These are phyloP conservation scores for Bemisia tabaci DNA, from an alignment of 1,140 invertebrate genomes.

Conservation along the genomic window DNA sequence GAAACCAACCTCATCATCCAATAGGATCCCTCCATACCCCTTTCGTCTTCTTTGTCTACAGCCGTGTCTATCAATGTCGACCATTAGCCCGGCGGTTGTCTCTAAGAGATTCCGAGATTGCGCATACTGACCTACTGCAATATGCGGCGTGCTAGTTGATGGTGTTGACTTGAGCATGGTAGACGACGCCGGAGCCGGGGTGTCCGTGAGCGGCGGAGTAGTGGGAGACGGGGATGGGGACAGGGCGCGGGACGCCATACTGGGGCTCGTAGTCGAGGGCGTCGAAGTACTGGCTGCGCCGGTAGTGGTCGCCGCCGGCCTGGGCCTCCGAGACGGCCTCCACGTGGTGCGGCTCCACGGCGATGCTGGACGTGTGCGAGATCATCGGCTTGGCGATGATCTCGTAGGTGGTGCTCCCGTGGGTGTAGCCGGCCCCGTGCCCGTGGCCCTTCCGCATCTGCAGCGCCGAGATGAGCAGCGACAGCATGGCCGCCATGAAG, in stretches of 20 bases:
- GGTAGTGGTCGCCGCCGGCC: neutral
- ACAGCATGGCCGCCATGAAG: constrained; percentile 63
- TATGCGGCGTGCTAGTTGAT: too few species aligned
- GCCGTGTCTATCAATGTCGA: too few species aligned
- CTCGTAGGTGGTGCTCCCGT: constrained; percentile 63
- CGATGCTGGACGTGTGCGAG: constrained; percentile 51
- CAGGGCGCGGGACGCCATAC: neutral
- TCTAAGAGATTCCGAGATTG: too few species aligned
- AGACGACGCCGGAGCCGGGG: neutral
- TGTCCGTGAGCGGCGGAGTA: neutral
- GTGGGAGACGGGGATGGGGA: neutral
- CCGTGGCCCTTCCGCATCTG: constrained; percentile 45
- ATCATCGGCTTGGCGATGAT: constrained; percentile 66
- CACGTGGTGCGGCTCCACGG: constrained; percentile 43
- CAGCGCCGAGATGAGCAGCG: constrained; percentile 45
- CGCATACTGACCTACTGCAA: too few species aligned
- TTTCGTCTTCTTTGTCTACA: too few species aligned
- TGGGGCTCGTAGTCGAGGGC: neutral
- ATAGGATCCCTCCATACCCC: too few species aligned
- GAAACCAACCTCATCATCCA: too few species aligned
- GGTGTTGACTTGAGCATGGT: neutral
- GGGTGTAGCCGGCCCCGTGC: constrained; percentile 29
- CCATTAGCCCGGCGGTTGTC: too few species aligned
- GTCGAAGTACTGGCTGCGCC: constrained; percentile 4
- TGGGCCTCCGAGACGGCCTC: neutral